These are phyloP conservation scores for Riptortus pedestris DNA, from an alignment of 1,140 invertebrate genomes.

Conservation along the genomic window DNA sequence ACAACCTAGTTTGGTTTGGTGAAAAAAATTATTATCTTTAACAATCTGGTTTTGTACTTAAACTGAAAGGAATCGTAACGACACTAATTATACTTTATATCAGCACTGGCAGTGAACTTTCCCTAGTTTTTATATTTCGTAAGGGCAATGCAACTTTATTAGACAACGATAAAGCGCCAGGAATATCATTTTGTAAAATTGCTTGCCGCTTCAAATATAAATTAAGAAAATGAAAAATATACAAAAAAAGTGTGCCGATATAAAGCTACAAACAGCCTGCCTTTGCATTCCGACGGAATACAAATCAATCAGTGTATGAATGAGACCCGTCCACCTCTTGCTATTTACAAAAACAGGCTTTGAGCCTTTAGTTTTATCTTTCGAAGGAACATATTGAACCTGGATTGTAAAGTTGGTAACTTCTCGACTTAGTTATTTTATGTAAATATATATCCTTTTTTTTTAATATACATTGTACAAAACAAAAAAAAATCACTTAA, in stretches of 20 bases:
- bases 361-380: not conserved
- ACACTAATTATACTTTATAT: slow-evolving; percentile 14
- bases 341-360: not conserved
- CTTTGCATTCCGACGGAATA: slow-evolving; percentile 12
- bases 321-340: slow-evolving; percentile 12
- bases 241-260: not conserved
- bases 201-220: slow-evolving; percentile 2
- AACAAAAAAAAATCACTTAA: not conserved
- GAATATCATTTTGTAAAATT: not conserved
- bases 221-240: not conserved
- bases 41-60: slow-evolving; percentile 14
- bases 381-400: slow-evolving; percentile 15
- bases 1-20: slow-evolving; percentile 12
- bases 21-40: slow-evolving; percentile 10
- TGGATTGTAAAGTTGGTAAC: slow-evolving; percentile 17
- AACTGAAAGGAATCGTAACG: slow-evolving; percentile 9
- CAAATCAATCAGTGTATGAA: not conserved
- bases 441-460: too few relatives aligned
- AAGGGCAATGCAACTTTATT: slow-evolving; percentile 1
- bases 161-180: too few relatives aligned
- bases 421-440: slow-evolving; percentile 14
- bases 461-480: too few relatives aligned
- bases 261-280: slow-evolving; percentile 11
- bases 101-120: slow-evolving; percentile 10
- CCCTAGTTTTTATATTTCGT: not conserved